phyloP scores from a whole-genome alignment of 2,113 vertebrate genomes.

The Phyllostomus discolor region DNA sequence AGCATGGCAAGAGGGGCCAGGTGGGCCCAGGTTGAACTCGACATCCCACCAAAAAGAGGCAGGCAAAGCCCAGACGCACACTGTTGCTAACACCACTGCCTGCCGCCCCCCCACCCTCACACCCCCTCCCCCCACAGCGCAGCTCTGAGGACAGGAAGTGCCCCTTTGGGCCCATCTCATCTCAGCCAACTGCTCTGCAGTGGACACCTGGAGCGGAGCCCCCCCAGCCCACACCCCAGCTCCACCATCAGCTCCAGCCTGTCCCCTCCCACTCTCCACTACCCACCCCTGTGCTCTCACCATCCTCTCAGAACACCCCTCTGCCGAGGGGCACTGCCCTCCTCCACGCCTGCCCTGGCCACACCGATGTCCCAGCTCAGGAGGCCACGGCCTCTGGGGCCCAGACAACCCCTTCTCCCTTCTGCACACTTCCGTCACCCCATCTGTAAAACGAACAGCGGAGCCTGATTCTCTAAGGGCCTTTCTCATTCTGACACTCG shows the following conservation, averaged over 20 bases:
- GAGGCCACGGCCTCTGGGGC: not conserved
- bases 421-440: not conserved
- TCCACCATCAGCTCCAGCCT: not conserved
- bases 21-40: not conserved
- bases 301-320: not conserved
- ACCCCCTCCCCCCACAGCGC: too few relatives aligned
- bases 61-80: not conserved
- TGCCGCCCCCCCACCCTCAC: fast-evolving
- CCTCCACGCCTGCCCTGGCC: not conserved
- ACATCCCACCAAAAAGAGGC: not conserved
- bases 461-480: not conserved
- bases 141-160: not conserved
- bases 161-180: not conserved
- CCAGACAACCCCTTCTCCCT: too few relatives aligned
- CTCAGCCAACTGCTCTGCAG: not conserved
- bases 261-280: too few relatives aligned
- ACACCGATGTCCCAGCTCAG: too few relatives aligned
- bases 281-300: not conserved
- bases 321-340: not conserved
- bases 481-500: not conserved
- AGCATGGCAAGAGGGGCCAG: not conserved
- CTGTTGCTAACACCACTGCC: not conserved
- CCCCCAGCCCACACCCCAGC: fast-evolving
- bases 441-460: not conserved
- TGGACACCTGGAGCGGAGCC: not conserved